A percentile compares a stretch with the other conserved stretches of the same genome.
These are phyloP conservation scores for Dendroctonus valens DNA, from an alignment of 1,140 invertebrate species.

Conservation along the genomic window DNA sequence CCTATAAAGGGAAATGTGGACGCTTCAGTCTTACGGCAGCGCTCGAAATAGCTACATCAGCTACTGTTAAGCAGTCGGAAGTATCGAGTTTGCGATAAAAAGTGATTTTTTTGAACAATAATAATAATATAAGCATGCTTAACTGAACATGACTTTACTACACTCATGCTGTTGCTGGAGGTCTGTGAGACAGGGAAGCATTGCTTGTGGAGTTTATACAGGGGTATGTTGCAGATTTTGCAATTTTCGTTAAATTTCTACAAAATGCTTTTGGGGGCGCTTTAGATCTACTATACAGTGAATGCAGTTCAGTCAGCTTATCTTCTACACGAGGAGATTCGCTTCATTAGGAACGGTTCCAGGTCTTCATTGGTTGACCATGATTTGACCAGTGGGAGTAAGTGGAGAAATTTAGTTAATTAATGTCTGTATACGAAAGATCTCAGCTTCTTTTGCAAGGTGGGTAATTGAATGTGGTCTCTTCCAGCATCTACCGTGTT, in stretches of 20 bases:
- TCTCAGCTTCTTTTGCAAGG: neutral
- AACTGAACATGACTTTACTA: slow-evolving; percentile 66
- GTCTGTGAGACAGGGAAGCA: slow-evolving; percentile 74
- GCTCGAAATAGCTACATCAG: too few relatives aligned
- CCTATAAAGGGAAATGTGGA: too few relatives aligned
- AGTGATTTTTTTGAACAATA: too few relatives aligned
- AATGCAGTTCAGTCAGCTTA: slow-evolving; percentile 49
- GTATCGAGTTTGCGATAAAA: too few relatives aligned
- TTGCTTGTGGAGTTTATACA: slow-evolving; percentile 72
- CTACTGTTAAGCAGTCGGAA: too few relatives aligned
- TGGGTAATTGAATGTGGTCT: slow-evolving; percentile 7
- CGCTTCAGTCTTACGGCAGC: too few relatives aligned
- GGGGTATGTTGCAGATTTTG: slow-evolving; percentile 58
- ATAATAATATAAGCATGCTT: too few relatives aligned
- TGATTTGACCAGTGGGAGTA: slow-evolving; percentile 55
- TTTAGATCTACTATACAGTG: slow-evolving; percentile 55
- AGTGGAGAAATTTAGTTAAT: slow-evolving; percentile 37
- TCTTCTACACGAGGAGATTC: slow-evolving; percentile 52
- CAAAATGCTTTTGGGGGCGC: slow-evolving; percentile 27
- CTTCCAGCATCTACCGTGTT: slow-evolving; percentile 55
- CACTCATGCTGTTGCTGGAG: slow-evolving; percentile 81
- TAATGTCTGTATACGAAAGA: too few relatives aligned
- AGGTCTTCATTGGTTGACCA: slow-evolving; percentile 52
- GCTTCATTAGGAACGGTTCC: slow-evolving; percentile 38
- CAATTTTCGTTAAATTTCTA: neutral